Percentiles rank a stretch among this genome's conserved stretches.
Conservation (phyloP, 2,888 invertebrate species). For the Polyploca ridens region DNA sequence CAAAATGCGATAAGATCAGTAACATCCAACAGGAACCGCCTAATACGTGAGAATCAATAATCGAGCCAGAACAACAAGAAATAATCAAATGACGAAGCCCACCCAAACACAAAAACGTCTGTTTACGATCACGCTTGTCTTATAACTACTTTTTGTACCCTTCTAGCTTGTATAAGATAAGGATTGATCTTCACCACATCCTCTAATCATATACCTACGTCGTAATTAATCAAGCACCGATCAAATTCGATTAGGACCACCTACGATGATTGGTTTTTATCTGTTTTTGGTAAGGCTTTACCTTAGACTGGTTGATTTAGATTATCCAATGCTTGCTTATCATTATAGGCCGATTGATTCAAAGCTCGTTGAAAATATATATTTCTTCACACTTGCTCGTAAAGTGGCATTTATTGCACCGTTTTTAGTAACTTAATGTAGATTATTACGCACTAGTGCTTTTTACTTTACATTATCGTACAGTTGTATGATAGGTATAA, state of each 20-base stretch:
- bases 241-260: constrained; percentile 66
- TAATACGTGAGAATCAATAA: background rate
- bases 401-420: too few species aligned
- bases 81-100: constrained; percentile 20
- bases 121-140: constrained; percentile 30
- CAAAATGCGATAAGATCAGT: too few species aligned
- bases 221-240: constrained; percentile 69
- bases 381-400: too few species aligned
- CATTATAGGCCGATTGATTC: background rate
- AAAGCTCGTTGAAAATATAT: too few species aligned
- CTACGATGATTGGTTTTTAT: constrained; percentile 46
- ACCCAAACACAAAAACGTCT: constrained; percentile 33
- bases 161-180: constrained; percentile 53
- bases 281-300: constrained; percentile 8
- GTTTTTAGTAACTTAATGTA: too few species aligned
- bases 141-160: constrained; percentile 13
- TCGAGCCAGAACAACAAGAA: background rate
- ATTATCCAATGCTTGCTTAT: background rate
- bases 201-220: constrained; percentile 51
- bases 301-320: background rate
- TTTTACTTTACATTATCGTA: too few species aligned
- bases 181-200: constrained; percentile 55
- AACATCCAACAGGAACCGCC: too few species aligned
- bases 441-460: too few species aligned
- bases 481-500: too few species aligned